These are phyloP conservation scores for Amphiduros pacificus DNA, from an alignment of 2,888 invertebrate species.

Conservation along the genomic window DNA sequence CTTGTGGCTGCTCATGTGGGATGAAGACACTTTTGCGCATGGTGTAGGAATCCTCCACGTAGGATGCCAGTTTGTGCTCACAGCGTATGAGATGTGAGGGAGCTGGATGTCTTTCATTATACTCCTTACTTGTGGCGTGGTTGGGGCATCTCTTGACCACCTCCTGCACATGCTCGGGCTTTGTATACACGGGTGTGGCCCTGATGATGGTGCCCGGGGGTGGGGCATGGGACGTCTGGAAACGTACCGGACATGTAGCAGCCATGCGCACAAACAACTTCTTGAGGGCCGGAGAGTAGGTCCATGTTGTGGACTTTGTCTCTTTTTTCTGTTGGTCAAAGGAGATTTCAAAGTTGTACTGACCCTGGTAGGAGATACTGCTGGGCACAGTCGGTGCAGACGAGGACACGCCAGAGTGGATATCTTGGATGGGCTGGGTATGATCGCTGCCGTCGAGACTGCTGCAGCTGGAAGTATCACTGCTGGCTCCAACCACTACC, in stretches of 20 bases:
- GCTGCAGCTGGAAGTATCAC: too few species aligned
- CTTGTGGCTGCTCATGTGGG: constrained; percentile 64
- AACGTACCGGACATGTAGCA: constrained; percentile 71
- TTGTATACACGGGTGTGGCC: constrained; percentile 70
- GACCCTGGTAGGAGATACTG: constrained; percentile 57
- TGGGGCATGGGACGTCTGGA: constrained; percentile 64
- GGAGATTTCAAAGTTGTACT: constrained; percentile 56
- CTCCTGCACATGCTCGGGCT: constrained; percentile 70
- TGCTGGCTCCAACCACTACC: too few species aligned
- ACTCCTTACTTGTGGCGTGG: constrained; percentile 63
- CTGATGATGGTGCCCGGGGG: constrained; percentile 64
- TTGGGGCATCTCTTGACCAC: constrained; percentile 73
- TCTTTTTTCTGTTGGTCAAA: constrained; percentile 58
- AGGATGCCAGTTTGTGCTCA: constrained; percentile 55
- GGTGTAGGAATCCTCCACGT: constrained; percentile 64
- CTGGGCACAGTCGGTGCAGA: too few species aligned
- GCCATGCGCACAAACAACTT: constrained; percentile 58
- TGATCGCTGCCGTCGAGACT: too few species aligned
- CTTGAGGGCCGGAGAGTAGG: constrained; percentile 66
- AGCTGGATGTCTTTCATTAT: constrained; percentile 55
- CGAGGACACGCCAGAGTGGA: too few species aligned
- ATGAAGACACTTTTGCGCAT: constrained; percentile 67
- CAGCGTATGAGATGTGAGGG: constrained; percentile 51
- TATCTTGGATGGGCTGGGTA: too few species aligned
- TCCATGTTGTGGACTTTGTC: constrained; percentile 59